Percentiles rank a stretch among this genome's conserved stretches.
Evolutionary conservation across 1,140 invertebrate genomes (phyloP).

Genomic region (Caenorhabditis brenneri): DNA sequence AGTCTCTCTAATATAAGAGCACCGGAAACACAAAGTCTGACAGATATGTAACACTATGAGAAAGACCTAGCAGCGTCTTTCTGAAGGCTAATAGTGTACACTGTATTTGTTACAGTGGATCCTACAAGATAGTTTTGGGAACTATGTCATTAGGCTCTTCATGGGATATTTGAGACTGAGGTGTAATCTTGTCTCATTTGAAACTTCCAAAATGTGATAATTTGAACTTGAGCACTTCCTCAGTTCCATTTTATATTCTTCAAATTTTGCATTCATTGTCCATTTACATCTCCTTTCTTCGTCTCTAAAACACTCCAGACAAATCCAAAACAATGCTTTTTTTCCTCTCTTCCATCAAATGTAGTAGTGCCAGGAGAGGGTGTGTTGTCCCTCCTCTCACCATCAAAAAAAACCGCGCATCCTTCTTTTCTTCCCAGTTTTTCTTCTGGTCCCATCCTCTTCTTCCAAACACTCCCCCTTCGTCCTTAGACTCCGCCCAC

Average conservation of each 20-base stretch:
- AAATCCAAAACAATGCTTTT: conserved; percentile 43
- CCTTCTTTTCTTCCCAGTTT: not conserved
- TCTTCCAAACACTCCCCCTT: too few relatives aligned
- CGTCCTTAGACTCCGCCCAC: not conserved
- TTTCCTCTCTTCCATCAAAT: conserved; percentile 13
- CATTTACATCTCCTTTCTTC: too few relatives aligned
- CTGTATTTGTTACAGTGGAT: too few relatives aligned
- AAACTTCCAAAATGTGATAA: not conserved
- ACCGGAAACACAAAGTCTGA: too few relatives aligned
- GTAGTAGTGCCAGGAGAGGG: conserved; percentile 26
- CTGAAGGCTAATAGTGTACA: too few relatives aligned
- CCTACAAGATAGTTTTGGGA: too few relatives aligned
- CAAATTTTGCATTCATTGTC: not conserved
- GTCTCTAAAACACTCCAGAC: not conserved
- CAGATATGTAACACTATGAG: too few relatives aligned
- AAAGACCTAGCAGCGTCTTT: too few relatives aligned
- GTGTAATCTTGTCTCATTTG: not conserved
- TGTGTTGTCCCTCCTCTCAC: conserved; percentile 4
- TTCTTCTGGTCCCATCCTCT: not conserved
- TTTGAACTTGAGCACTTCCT: not conserved
- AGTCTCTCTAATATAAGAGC: too few relatives aligned
- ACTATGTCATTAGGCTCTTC: too few relatives aligned
- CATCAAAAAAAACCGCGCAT: conserved; percentile 1
- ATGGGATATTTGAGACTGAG: too few relatives aligned
- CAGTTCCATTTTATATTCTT: not conserved